These are phyloP conservation scores for Pristionchus pacificus DNA, from an alignment of 1,140 invertebrate species.

Conservation along the genomic window DNA sequence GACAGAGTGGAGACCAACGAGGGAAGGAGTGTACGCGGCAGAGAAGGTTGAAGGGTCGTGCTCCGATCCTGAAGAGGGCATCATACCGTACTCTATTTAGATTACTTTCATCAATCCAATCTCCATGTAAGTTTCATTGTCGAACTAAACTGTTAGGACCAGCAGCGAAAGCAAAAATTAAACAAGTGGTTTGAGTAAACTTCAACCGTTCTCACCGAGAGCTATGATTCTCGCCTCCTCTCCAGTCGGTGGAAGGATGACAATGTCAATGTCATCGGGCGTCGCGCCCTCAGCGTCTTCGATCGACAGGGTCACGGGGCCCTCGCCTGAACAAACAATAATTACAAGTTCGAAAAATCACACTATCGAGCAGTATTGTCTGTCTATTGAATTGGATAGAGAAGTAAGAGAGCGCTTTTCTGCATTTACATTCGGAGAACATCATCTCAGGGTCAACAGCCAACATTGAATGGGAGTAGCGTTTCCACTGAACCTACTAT, in stretches of 20 bases:
- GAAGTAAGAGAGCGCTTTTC: too few relatives aligned
- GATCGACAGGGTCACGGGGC: neutral
- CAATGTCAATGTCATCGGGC: neutral
- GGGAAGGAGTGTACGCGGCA: constrained; percentile 67
- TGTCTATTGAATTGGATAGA: too few relatives aligned
- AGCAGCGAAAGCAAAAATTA: too few relatives aligned
- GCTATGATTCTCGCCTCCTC: neutral
- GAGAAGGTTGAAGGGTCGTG: constrained; percentile 66
- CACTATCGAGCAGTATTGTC: too few relatives aligned
- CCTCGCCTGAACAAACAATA: neutral
- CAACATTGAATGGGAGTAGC: too few relatives aligned
- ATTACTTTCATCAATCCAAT: too few relatives aligned
- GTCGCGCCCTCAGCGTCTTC: neutral
- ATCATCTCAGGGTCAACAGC: too few relatives aligned
- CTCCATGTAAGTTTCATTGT: too few relatives aligned
- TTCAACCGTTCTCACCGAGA: neutral
- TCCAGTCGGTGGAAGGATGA: neutral
- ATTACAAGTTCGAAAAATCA: neutral
- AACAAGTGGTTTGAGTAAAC: too few relatives aligned
- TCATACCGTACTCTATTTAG: constrained; percentile 16
- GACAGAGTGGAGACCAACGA: constrained; percentile 76
- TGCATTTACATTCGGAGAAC: too few relatives aligned
- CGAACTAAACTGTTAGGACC: too few relatives aligned
- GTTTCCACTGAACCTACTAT: too few relatives aligned
- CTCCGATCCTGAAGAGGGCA: constrained; percentile 59